Conservation (phyloP, 2,888 invertebrate genomes). For the Polietes domitor region DNA sequence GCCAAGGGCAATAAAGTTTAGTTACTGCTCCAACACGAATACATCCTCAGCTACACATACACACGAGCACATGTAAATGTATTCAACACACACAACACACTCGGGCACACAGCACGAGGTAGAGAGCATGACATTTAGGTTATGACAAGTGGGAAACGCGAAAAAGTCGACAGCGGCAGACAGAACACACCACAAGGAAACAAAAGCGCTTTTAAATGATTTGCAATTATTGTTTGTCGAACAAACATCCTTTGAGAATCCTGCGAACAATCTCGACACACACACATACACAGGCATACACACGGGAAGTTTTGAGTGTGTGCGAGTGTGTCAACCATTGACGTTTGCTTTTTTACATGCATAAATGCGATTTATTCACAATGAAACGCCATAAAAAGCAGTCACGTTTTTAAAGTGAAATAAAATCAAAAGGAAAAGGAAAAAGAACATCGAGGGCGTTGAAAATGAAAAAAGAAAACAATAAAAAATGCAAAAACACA, state of each 20-base stretch:
- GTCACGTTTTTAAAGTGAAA: slow-evolving; percentile 60
- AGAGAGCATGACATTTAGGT: slow-evolving; percentile 13
- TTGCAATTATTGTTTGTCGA: slow-evolving; percentile 59
- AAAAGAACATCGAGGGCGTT: not conserved
- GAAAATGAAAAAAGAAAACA: not conserved
- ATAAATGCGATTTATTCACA: slow-evolving; percentile 55
- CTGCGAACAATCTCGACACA: not conserved
- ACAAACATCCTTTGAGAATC: slow-evolving; percentile 51
- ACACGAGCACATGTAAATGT: not conserved
- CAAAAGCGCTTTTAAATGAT: slow-evolving; percentile 59
- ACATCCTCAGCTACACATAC: not conserved
- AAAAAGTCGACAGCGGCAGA: not conserved
- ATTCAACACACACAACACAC: slow-evolving; percentile 1
- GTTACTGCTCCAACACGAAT: slow-evolving; percentile 7
- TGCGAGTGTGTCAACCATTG: slow-evolving; percentile 40
- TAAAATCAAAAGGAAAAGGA: slow-evolving; percentile 14
- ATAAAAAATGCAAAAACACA: not conserved
- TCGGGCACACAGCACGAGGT: not conserved
- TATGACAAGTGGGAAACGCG: slow-evolving; percentile 32
- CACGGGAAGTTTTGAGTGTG: not conserved
- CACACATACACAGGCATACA: slow-evolving; percentile 6
- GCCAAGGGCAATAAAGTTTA: slow-evolving; percentile 50
- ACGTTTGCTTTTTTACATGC: slow-evolving; percentile 34
- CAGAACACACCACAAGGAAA: slow-evolving; percentile 10
- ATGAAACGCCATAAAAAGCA: slow-evolving; percentile 41